Conservation (phyloP, 2,113 vertebrate species). For the Panurus biarmicus region DNA sequence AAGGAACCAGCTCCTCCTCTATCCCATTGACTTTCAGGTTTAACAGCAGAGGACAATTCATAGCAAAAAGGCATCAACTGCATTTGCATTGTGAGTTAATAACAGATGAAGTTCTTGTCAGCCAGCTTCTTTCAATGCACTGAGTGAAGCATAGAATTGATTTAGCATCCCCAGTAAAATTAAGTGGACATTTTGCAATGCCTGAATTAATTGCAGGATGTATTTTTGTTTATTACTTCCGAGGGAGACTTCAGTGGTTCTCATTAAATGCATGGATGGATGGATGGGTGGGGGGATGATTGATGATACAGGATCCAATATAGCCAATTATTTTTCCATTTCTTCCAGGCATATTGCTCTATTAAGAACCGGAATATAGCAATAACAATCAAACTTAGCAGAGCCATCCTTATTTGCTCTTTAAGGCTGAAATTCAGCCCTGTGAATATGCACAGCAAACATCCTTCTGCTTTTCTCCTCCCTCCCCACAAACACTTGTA, state of each 20-base stretch:
- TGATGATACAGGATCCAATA: slow-evolving; percentile 18
- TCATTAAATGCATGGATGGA: slow-evolving; percentile 46
- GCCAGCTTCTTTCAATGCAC: neutral
- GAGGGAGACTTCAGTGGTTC: slow-evolving; percentile 20
- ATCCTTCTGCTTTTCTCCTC: neutral
- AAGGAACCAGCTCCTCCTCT: neutral
- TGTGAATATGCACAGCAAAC: neutral
- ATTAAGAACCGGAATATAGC: slow-evolving; percentile 12
- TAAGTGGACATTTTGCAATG: slow-evolving; percentile 40
- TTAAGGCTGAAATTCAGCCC: neutral
- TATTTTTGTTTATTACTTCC: slow-evolving; percentile 56
- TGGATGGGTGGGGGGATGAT: neutral
- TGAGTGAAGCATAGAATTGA: slow-evolving; percentile 33
- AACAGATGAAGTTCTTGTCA: neutral
- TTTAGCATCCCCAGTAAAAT: slow-evolving; percentile 39
- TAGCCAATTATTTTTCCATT: slow-evolving; percentile 55
- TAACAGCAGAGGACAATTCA: neutral
- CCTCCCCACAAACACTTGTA: neutral
- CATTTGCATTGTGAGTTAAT: slow-evolving; percentile 18
- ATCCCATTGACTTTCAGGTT: neutral
- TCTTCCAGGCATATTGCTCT: slow-evolving; percentile 31
- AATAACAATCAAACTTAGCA: slow-evolving; percentile 8
- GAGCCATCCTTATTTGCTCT: neutral
- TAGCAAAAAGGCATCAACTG: neutral
- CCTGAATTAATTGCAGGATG: slow-evolving; percentile 47